Evolutionary conservation across 2,113 vertebrate species (phyloP).

Genomic region (Oryzias woworae): DNA sequence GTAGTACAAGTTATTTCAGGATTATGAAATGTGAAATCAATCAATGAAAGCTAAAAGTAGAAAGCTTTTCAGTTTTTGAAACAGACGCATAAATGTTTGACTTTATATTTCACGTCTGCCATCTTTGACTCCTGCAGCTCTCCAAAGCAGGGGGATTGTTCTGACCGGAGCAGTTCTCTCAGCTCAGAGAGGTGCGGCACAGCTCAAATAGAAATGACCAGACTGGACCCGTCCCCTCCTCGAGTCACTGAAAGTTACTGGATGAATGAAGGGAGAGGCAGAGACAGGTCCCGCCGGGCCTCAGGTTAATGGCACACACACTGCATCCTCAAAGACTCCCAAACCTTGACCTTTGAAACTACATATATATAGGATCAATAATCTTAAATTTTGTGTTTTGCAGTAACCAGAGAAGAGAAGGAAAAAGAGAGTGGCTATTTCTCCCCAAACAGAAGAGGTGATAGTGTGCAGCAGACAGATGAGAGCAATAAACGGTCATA

Average conservation of each 20-base stretch:
- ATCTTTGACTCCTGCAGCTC: slow-evolving; percentile 29
- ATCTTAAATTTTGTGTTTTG: slow-evolving; percentile 28
- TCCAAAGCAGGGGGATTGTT: slow-evolving; percentile 32
- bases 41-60: no score
- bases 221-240: slow-evolving; percentile 63
- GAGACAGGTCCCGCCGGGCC: slow-evolving; percentile 53
- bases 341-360: no score
- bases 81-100: no score
- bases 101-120: slow-evolving; percentile 3
- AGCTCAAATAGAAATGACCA: slow-evolving; percentile 66
- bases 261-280: slow-evolving; percentile 72
- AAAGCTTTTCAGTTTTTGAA: background rate
- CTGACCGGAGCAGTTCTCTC: slow-evolving; percentile 32
- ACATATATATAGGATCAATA: background rate
- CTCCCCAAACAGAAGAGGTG: slow-evolving; percentile 60
- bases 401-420: slow-evolving; percentile 64
- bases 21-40: no score
- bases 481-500: slow-evolving; percentile 37
- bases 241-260: slow-evolving; percentile 40
- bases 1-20: no score
- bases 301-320: slow-evolving; percentile 60
- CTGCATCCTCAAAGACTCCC: no score
- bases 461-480: slow-evolving; percentile 44
- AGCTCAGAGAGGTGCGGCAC: slow-evolving; percentile 31
- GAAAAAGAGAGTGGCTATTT: slow-evolving; percentile 71